phyloP scores from a whole-genome alignment of 2,113 vertebrate species.

The Spermophilus dauricus region DNA sequence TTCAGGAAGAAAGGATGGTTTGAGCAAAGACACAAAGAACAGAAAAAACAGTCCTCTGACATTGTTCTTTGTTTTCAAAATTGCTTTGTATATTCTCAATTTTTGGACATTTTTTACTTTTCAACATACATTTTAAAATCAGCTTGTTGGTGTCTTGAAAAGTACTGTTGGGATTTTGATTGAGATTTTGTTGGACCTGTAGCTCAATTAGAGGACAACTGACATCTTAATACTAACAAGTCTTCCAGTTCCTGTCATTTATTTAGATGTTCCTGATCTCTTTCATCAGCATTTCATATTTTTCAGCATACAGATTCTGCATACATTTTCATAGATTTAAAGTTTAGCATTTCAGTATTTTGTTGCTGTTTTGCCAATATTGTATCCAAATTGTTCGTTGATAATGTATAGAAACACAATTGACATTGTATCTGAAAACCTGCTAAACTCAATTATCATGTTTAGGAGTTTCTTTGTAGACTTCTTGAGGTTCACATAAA shows the following conservation, averaged over 20 bases:
- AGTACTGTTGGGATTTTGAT: not conserved
- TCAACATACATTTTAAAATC: constrained; percentile 37
- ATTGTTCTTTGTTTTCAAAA: not conserved
- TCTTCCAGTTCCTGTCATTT: not conserved
- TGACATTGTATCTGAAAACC: not conserved
- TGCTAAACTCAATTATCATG: not conserved
- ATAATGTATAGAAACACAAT: not conserved
- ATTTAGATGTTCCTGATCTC: not conserved
- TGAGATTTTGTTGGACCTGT: constrained; percentile 25
- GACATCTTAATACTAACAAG: not conserved
- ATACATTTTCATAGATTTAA: constrained; percentile 36
- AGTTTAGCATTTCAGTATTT: not conserved
- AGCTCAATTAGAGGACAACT: not conserved
- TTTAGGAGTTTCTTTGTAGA: constrained; percentile 14
- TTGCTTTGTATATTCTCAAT: not conserved
- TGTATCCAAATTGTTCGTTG: not conserved
- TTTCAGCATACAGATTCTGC: constrained; percentile 2
- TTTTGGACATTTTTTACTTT: not conserved
- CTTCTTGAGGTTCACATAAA: constrained; percentile 4
- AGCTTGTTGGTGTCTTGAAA: constrained; percentile 33
- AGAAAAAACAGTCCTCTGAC: constrained; percentile 26
- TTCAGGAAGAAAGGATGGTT: constrained; percentile 33
- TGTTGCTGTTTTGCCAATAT: not conserved
- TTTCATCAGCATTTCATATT: not conserved
- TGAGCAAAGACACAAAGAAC: constrained; percentile 44